These are phyloP conservation scores for Hestina assimilis DNA, from an alignment of 1,140 invertebrate genomes.

Conservation along the genomic window DNA sequence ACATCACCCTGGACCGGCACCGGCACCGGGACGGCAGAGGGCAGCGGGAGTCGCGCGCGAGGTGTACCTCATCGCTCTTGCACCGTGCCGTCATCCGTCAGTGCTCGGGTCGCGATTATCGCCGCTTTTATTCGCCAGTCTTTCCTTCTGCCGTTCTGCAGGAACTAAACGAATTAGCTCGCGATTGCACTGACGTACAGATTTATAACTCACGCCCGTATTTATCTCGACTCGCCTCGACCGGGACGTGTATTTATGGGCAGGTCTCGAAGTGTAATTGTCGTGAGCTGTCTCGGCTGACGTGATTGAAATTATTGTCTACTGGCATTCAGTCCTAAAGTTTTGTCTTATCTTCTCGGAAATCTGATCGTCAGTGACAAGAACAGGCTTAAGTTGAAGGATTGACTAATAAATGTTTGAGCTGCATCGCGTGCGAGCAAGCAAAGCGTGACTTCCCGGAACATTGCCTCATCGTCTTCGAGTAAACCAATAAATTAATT, in stretches of 20 bases:
- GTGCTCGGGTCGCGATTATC: constrained; percentile 8
- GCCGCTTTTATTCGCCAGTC: constrained; percentile 6
- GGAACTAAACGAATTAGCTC: constrained; percentile 20
- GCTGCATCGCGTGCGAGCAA: not conserved
- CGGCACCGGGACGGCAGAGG: not conserved
- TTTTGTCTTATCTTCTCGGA: constrained; percentile 6
- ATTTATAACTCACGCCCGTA: constrained; percentile 25
- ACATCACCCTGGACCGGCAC: not conserved
- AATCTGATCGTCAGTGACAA: constrained; percentile 8
- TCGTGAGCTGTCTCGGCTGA: constrained; percentile 14
- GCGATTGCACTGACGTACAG: constrained; percentile 18
- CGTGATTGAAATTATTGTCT: constrained; percentile 21
- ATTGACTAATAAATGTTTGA: constrained; percentile 1
- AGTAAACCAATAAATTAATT: not conserved
- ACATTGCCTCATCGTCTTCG: not conserved
- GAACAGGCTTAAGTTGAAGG: constrained; percentile 1
- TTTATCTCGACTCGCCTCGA: constrained; percentile 18
- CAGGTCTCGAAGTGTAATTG: constrained; percentile 20
- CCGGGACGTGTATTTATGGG: constrained; percentile 21
- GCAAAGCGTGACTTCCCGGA: not conserved
- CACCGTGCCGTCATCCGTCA: not conserved
- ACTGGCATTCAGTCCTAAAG: not conserved
- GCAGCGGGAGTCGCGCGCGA: not conserved
- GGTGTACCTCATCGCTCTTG: constrained; percentile 10
- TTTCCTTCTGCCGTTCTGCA: constrained; percentile 2